A percentile compares a stretch with the other conserved stretches of the same genome.
phyloP scores from a whole-genome alignment of 2,113 vertebrate species.

The Mystacornis crossleyi region DNA sequence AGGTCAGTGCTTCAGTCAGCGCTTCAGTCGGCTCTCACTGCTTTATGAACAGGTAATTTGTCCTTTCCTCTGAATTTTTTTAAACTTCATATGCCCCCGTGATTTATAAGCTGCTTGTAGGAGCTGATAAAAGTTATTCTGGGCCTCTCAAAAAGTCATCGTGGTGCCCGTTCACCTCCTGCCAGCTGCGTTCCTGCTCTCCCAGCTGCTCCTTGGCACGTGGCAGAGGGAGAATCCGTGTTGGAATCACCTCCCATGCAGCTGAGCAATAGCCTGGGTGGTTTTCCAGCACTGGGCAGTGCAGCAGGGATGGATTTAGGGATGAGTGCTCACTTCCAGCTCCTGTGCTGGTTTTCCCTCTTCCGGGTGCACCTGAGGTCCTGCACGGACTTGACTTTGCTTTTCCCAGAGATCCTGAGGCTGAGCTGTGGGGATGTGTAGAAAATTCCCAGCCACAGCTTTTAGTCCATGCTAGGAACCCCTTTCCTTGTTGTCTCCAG shows the following conservation, averaged over 20 bases:
- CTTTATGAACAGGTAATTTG: neutral
- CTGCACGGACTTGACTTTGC: accelerated
- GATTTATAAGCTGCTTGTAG: neutral
- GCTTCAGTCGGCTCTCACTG: neutral
- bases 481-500: neutral
- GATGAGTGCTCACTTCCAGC: neutral
- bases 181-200: neutral
- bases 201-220: neutral
- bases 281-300: neutral
- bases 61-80: neutral
- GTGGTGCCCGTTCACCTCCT: neutral
- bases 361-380: accelerated
- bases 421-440: neutral
- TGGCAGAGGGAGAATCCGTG: neutral
- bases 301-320: neutral
- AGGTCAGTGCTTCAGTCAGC: neutral
- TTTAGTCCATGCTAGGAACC: neutral
- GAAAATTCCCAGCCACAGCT: neutral
- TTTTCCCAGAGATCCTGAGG: neutral
- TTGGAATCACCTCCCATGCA: neutral
- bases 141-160: neutral
- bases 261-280: neutral
- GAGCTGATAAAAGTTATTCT: neutral
- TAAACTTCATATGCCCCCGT: too few relatives aligned
- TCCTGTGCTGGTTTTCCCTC: neutral